These are phyloP conservation scores for Typhlichthys eigenmanni DNA, from an alignment of 2,797 vertebrate genomes.

Conservation along the genomic window DNA sequence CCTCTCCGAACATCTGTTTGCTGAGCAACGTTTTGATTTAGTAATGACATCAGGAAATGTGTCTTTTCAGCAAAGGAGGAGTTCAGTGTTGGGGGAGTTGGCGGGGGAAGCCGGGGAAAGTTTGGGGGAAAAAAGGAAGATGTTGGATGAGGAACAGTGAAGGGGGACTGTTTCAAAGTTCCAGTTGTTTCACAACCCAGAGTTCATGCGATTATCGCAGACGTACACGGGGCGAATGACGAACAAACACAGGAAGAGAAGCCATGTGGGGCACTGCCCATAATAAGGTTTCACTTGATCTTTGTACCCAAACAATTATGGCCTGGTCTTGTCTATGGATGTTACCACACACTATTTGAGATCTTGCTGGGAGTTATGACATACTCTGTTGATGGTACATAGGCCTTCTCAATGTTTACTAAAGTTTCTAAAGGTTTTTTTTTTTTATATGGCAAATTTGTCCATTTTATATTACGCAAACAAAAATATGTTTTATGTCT, in stretches of 20 bases:
- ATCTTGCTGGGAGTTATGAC: conserved; percentile 67
- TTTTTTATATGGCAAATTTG: no score
- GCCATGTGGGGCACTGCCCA: conserved; percentile 61
- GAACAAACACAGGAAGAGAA: conserved; percentile 70
- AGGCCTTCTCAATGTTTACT: not conserved
- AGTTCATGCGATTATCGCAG: conserved; percentile 69
- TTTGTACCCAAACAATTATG: conserved; percentile 59
- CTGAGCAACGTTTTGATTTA: conserved; percentile 74
- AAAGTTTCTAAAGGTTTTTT: not conserved
- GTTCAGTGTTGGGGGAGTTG: conserved; percentile 55
- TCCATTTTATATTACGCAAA: not conserved
- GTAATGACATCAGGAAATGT: conserved; percentile 77
- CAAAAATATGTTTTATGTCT: no score
- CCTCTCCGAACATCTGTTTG: conserved; percentile 74
- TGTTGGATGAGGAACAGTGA: conserved; percentile 67
- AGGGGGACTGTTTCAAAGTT: conserved; percentile 62
- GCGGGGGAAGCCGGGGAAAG: conserved; percentile 53
- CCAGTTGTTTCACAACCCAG: conserved; percentile 70
- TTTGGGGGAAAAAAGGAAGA: conserved; percentile 45
- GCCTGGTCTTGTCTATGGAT: conserved; percentile 57
- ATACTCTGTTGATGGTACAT: not conserved
- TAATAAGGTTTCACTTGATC: conserved; percentile 73
- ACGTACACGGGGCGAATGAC: conserved; percentile 66
- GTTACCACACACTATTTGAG: conserved; percentile 58
- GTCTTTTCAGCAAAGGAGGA: conserved; percentile 73